Percentiles rank a stretch among this genome's conserved stretches.
Evolutionary conservation across 2,113 vertebrate genomes (phyloP).

Genomic region (Lophius piscatorius): DNA sequence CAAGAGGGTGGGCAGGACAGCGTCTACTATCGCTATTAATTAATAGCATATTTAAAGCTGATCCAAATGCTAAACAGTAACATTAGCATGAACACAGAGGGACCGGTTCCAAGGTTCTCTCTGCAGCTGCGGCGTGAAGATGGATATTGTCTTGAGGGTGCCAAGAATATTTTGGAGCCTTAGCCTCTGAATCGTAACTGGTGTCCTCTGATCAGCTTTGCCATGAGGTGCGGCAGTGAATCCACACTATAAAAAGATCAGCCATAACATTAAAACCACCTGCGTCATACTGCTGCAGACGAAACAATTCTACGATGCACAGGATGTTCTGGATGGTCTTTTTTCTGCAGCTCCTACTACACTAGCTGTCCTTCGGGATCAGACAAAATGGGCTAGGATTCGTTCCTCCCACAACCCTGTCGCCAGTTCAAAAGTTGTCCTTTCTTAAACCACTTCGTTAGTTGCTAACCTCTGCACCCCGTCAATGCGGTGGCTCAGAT

Average conservation of each 20-base stretch:
- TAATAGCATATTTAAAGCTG: constrained; percentile 20
- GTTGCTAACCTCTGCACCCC: no score
- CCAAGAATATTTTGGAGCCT: constrained; percentile 74
- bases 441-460: no score
- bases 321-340: no score
- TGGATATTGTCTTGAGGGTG: constrained; percentile 73
- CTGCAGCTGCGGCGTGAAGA: constrained; percentile 68
- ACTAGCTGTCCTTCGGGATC: no score
- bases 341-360: no score
- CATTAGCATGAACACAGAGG: constrained; percentile 51
- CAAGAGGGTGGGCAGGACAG: constrained; percentile 6
- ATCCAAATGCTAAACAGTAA: constrained; percentile 36
- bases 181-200: constrained; percentile 59
- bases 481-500: no score
- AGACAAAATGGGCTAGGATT: no score
- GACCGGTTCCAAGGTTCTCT: constrained; percentile 47
- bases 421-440: no score
- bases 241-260: constrained; percentile 42
- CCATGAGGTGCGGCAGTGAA: constrained; percentile 65
- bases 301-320: no score
- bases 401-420: no score
- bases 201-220: constrained; percentile 70
- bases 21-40: constrained; percentile 15
- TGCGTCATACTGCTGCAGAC: no score
- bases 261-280: no score